These are phyloP conservation scores for Rhabdornis inornatus DNA, from an alignment of 2,113 vertebrate species.

Conservation along the genomic window DNA sequence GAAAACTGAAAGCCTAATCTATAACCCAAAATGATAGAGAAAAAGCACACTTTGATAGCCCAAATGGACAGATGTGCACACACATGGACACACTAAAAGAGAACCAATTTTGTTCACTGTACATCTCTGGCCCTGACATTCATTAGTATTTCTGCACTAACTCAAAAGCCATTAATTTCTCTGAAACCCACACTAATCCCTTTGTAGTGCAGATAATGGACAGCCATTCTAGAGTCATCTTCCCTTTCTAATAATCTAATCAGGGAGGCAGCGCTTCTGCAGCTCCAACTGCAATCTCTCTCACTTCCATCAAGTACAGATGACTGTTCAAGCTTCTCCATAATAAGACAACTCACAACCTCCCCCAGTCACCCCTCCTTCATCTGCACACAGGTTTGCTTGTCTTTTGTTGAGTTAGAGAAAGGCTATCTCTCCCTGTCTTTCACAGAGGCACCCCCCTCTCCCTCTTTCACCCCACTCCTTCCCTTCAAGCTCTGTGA, in stretches of 20 bases:
- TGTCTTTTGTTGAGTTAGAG: conserved; percentile 38
- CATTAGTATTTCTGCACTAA: conserved; percentile 74
- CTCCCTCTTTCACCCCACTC: not conserved
- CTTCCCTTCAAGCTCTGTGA: conserved; percentile 7
- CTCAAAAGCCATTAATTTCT: conserved; percentile 79
- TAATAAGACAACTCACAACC: conserved; percentile 48
- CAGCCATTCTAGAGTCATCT: conserved; percentile 67
- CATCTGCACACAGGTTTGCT: conserved; percentile 24
- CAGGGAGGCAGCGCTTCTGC: conserved; percentile 54
- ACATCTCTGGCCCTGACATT: conserved; percentile 65
- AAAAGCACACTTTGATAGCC: conserved; percentile 5
- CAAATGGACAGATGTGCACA: not conserved
- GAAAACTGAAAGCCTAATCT: conserved; percentile 7
- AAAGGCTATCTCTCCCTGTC: conserved; percentile 36
- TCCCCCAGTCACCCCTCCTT: not conserved
- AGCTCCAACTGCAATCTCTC: conserved; percentile 41
- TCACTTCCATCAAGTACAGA: conserved; percentile 34
- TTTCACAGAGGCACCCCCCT: conserved; percentile 15
- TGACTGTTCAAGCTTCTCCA: conserved; percentile 56
- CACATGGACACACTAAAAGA: not conserved
- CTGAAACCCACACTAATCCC: conserved; percentile 72
- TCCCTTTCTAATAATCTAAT: conserved; percentile 72
- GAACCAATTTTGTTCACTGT: conserved; percentile 56
- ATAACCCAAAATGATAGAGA: conserved; percentile 40
- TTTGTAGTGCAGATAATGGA: conserved; percentile 79